A percentile compares a stretch with the other conserved stretches of the same genome.
These are phyloP conservation scores for Trissolcus basalis DNA, from an alignment of 1,140 invertebrate genomes.

Conservation along the genomic window DNA sequence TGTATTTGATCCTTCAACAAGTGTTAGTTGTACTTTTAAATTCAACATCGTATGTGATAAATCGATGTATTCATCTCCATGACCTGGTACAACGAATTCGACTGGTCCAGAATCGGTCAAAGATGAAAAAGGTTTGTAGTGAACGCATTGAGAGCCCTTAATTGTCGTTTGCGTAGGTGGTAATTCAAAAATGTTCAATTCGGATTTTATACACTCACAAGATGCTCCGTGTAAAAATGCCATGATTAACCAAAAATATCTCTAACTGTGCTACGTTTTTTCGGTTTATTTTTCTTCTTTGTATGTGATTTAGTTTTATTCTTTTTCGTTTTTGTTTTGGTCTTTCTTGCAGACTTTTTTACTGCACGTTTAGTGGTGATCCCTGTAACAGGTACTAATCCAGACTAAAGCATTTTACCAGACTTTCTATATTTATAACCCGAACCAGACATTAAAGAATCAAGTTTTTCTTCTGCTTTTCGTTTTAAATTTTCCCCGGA, in stretches of 20 bases:
- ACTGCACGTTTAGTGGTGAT: too few species aligned
- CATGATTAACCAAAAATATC: constrained; percentile 11
- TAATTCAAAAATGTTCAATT: constrained; percentile 73
- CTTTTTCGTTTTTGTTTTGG: too few species aligned
- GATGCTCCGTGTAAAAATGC: constrained; percentile 44
- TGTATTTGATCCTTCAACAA: neutral
- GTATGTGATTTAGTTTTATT: too few species aligned
- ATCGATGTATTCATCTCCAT: constrained; percentile 66
- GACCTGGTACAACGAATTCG: constrained; percentile 68
- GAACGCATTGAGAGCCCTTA: constrained; percentile 61
- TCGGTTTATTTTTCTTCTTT: neutral
- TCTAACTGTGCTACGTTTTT: neutral
- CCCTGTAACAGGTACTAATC: too few species aligned
- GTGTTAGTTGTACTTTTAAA: neutral
- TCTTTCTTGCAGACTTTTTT: too few species aligned
- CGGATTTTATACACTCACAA: constrained; percentile 58
- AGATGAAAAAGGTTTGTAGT: constrained; percentile 71
- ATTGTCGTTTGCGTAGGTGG: constrained; percentile 71
- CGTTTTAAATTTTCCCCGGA: too few species aligned
- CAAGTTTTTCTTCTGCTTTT: too few species aligned
- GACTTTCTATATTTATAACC: too few species aligned
- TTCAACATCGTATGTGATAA: constrained; percentile 66
- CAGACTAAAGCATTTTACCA: too few species aligned
- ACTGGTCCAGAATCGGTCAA: constrained; percentile 66
- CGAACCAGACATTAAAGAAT: too few species aligned